Conservation (phyloP, 2,888 invertebrate genomes). For the Amorpha juglandis region DNA sequence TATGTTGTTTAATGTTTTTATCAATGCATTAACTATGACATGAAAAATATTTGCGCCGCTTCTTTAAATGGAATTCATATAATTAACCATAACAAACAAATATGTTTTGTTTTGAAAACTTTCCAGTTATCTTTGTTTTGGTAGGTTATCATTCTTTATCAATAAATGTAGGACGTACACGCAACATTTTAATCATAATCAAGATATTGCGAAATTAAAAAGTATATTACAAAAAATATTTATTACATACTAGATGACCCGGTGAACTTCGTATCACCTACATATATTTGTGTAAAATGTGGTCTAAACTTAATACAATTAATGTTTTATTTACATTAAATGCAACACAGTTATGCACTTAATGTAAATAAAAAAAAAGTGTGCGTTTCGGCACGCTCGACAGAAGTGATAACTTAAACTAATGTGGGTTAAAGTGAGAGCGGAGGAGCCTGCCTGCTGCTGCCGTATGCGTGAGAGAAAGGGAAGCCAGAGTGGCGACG, state of each 20-base stretch:
- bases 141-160: constrained; percentile 3
- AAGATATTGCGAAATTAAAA: neutral
- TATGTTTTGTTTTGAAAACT: neutral
- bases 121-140: constrained; percentile 18
- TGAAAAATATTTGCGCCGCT: neutral
- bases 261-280: no score
- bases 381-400: no score
- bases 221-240: neutral
- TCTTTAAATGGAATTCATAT: neutral
- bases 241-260: neutral
- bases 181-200: neutral
- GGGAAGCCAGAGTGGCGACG: no score
- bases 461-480: no score
- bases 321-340: no score
- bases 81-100: neutral
- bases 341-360: no score
- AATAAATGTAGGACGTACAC: neutral
- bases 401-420: no score
- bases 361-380: no score
- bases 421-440: no score
- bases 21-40: neutral
- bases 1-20: neutral
- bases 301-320: no score
- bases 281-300: no score
- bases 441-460: no score